Base-by-base conservation (phyloP, 2,888 invertebrate species). In the Lochmaea capreae region DNA sequence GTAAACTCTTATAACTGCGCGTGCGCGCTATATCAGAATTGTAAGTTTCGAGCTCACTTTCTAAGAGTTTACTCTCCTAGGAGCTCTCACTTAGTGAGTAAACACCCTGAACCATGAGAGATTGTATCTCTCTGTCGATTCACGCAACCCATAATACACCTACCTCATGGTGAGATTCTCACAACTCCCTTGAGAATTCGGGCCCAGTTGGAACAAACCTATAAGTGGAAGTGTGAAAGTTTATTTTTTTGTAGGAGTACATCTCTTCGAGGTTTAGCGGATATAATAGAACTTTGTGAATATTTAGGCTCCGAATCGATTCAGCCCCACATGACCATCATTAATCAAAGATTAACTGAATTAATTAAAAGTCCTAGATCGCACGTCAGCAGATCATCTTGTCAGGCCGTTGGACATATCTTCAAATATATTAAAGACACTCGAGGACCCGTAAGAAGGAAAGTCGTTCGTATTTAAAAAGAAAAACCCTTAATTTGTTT, bases 391-490 rank as follows among this genome's bases (percentile, higher is more conserved):
- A 82, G 88, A 54, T 86, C 85, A 1, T 84, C 87, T 11, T 88
- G 88, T 77, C 87, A 88, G 80, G 85, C 86, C 9, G 82, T 87
- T 8, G 87, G 87, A 39, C 86, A 86, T 76, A 79, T 88, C 16
- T 87, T 88, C 76, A 86, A 86, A 75, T 85, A 84, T 46, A 82
- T 87, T 61, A 87, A 86, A 76, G 87, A 87, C 76, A 87, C 87
- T 6, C 82, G 87, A 74, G 82, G 87, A 72, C 88, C 88, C 42
- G 87, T 87, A 83, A 84, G 81, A 58, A 62, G 59, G n/a, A 52
- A 59, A 18, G 0, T 33, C 33, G 33, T 8, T 33, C 33, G 6
- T 33, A 33, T 33, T 33, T 33, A 33, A 33, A 33, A 33, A 8
- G 8, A 33, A 33, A 33, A 33, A 6, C 0, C 26, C 5, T 33